phyloP scores from a whole-genome alignment of 1,140 invertebrate species.

The Schmidtea mediterranea region DNA sequence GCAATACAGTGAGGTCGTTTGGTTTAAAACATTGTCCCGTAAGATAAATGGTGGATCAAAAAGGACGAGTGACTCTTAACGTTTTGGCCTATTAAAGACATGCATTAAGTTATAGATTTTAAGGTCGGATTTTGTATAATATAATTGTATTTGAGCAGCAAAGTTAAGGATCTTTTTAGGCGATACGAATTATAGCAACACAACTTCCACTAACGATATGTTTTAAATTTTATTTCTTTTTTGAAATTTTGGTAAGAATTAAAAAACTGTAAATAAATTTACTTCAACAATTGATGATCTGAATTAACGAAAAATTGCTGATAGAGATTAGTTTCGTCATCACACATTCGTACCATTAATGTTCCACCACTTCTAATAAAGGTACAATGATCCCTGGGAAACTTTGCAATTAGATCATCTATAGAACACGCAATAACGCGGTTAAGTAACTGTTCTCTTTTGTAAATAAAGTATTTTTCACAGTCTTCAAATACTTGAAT shows the following conservation, averaged over 20 bases:
- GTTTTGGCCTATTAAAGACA: too few relatives aligned
- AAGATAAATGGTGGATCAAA: too few relatives aligned
- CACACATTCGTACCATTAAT: constrained; percentile 58
- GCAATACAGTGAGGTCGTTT: too few relatives aligned
- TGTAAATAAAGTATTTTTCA: constrained; percentile 52
- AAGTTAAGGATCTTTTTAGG: too few relatives aligned
- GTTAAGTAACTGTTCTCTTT: constrained; percentile 42
- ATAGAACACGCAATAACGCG: constrained; percentile 49
- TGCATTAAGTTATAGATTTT: too few relatives aligned
- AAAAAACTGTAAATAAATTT: constrained; percentile 15
- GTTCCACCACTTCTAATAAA: constrained; percentile 55
- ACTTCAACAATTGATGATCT: constrained; percentile 37
- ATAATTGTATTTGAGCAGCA: too few relatives aligned
- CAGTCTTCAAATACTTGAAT: constrained; percentile 46
- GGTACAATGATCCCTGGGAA: constrained; percentile 56
- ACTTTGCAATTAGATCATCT: constrained; percentile 37
- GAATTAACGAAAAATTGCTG: constrained; percentile 52
- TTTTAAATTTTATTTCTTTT: too few relatives aligned
- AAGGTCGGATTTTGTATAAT: too few relatives aligned
- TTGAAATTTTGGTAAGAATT: background rate
- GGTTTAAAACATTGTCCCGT: too few relatives aligned
- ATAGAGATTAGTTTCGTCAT: constrained; percentile 65
- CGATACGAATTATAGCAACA: too few relatives aligned
- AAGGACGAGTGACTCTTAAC: too few relatives aligned
- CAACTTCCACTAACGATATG: too few relatives aligned